Percentiles rank a stretch among this genome's conserved stretches.
phyloP scores from a whole-genome alignment of 2,888 invertebrate genomes.

The Pyrrhia umbra region DNA sequence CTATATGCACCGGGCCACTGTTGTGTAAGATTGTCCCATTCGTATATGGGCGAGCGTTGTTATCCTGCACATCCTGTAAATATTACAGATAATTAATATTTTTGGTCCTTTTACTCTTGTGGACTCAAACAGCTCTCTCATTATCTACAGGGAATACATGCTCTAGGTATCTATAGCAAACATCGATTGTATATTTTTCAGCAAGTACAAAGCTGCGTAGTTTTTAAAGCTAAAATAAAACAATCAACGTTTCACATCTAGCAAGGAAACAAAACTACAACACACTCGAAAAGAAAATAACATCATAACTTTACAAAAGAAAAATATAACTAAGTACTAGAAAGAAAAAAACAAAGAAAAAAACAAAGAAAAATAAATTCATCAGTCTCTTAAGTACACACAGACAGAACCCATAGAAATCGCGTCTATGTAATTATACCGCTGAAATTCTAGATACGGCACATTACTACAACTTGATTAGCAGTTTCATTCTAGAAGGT shows the following conservation, averaged over 20 bases:
- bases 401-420: not conserved
- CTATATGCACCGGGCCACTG: constrained; percentile 83
- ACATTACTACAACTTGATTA: too few species aligned
- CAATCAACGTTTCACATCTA: constrained; percentile 30
- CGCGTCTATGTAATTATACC: constrained; percentile 13
- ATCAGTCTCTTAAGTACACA: constrained; percentile 4
- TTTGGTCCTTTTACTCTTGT: not conserved
- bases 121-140: not conserved
- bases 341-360: not conserved
- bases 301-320: not conserved
- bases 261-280: constrained; percentile 23
- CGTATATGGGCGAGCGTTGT: constrained; percentile 82
- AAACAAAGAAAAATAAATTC: not conserved
- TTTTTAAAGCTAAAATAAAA: constrained; percentile 5
- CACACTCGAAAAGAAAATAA: constrained; percentile 13
- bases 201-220: constrained; percentile 9
- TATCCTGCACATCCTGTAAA: constrained; percentile 84
- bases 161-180: constrained; percentile 36
- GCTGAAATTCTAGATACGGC: constrained; percentile 30
- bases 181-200: constrained; percentile 24
- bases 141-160: constrained; percentile 38
- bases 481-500: too few species aligned
- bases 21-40: constrained; percentile 84
- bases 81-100: not conserved
- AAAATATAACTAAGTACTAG: not conserved